Percentiles rank a stretch among this genome's conserved stretches.
phyloP scores from a whole-genome alignment of 1,140 invertebrate species.

The Phocides pigmalion region DNA sequence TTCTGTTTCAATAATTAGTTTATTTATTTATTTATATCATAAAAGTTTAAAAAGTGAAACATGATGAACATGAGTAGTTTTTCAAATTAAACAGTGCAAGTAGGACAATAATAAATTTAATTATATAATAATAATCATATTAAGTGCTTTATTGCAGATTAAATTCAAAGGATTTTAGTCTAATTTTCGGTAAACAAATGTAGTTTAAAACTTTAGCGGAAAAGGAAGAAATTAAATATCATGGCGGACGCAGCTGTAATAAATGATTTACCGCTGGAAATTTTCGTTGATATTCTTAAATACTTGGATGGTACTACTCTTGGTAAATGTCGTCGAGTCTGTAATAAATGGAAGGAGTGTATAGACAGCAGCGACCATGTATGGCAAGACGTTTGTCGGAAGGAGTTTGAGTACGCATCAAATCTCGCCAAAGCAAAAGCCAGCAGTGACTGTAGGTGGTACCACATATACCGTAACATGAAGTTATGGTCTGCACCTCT shows the following conservation, averaged over 20 bases:
- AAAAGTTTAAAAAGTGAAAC: no score
- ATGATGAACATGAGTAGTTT: no score
- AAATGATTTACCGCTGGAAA: constrained; percentile 63
- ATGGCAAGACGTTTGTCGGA: constrained; percentile 62
- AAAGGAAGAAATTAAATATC: constrained; percentile 17
- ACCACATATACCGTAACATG: constrained; percentile 68
- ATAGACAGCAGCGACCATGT: constrained; percentile 59
- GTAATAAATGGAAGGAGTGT: constrained; percentile 63
- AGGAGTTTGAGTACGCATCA: constrained; percentile 62
- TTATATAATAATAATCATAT: no score
- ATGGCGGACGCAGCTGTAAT: constrained; percentile 36
- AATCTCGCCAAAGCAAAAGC: constrained; percentile 64
- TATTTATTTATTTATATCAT: not conserved
- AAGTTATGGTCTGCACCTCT: constrained; percentile 54
- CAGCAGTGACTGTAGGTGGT: constrained; percentile 62
- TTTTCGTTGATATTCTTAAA: constrained; percentile 66
- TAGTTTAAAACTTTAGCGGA: constrained; percentile 8
- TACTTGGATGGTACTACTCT: constrained; percentile 60
- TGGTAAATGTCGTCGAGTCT: constrained; percentile 64
- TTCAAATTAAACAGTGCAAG: no score
- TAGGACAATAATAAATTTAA: no score
- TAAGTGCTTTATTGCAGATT: no score
- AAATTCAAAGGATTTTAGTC: not conserved
- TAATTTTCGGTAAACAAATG: constrained; percentile 28
- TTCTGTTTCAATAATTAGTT: not conserved